A percentile compares a stretch with the other conserved stretches of the same genome.
phyloP scores from a whole-genome alignment of 2,797 vertebrate species.

The Sebastes hubbsi region DNA sequence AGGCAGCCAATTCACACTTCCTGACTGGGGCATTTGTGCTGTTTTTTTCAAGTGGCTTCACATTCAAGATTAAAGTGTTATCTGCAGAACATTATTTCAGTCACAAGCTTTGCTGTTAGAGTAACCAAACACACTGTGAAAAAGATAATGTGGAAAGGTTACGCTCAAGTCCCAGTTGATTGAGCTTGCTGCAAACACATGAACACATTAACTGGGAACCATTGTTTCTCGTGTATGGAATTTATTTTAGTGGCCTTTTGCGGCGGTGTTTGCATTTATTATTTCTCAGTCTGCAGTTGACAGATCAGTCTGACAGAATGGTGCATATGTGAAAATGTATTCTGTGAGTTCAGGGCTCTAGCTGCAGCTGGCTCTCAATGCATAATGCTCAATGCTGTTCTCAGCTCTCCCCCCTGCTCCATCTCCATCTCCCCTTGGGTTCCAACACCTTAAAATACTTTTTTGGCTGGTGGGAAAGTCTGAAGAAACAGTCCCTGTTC shows the following conservation, averaged over 20 bases:
- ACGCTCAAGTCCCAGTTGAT: not conserved
- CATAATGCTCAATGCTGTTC: not conserved
- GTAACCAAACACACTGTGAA: not conserved
- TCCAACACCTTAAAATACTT: conserved; percentile 42
- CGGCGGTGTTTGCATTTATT: conserved; percentile 14
- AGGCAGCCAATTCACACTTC: not conserved
- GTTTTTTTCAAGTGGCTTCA: not conserved
- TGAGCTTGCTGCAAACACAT: not conserved
- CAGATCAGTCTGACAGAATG: conserved; percentile 3
- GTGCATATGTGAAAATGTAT: conserved; percentile 1
- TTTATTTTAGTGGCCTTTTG: conserved; percentile 5
- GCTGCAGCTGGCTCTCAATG: not conserved
- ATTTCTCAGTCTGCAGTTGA: conserved; percentile 11
- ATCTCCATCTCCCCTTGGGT: not conserved
- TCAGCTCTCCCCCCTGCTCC: not conserved
- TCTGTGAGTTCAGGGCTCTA: not conserved
- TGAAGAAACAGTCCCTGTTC: not conserved
- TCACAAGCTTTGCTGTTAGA: not conserved
- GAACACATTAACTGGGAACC: not conserved
- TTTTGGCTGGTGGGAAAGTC: conserved; percentile 23
- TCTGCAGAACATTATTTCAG: not conserved
- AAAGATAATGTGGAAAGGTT: not conserved
- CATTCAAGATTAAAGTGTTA: not conserved
- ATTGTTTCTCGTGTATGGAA: not conserved
- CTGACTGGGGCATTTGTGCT: not conserved